Base-by-base conservation (phyloP, 2,797 vertebrate species). In the Scolopax bukidnonensis region DNA sequence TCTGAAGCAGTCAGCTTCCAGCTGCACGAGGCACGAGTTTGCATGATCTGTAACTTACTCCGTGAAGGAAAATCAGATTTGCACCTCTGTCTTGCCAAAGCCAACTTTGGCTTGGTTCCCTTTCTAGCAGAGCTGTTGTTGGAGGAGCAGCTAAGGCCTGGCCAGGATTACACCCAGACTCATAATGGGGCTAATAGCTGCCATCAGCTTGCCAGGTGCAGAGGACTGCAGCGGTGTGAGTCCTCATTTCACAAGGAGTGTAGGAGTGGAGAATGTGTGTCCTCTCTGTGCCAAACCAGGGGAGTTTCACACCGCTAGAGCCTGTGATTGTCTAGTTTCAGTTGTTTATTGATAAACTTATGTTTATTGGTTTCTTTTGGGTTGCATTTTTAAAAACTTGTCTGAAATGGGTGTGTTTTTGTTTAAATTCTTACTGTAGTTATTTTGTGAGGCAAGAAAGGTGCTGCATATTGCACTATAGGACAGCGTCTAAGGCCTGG, bases 1-100 rank as follows among this genome's bases (percentile, higher is more conserved):
- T 95, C 80, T 90, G 74, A 93, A 73, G 79, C 85, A 91, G 87
- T 91, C 80, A 79, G 74, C 47, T 95, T 91, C 73, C 85, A 96
- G 91, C 85, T 94, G 93, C 76, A 87, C 2, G 12, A 90, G 68
- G 23, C 79, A 61, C 0, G 24, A 59, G 28, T 51, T 57, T 89
- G 51, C 41, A 82, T 70, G 60, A 47, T 85, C 61, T 70, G 32
- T 70, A 74, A 74, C 68, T 64, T 87, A 27, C 10, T 83, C 28
- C 4, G 2, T 28, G 67, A 41, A 78, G 83, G 43, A 93, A 87
- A 91, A 88, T 67, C 59, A 67, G 59, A 64, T 73, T 79, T 89
- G n/a, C 43, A 60, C 33, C 53, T 53, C 63, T 75, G 30, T 50
- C 59, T 80, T 60, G 43, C 50, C 54, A 73, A 84, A 87, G 73